Base-by-base conservation (phyloP, 2,888 invertebrate species). In the Ecliptopera silaceata region DNA sequence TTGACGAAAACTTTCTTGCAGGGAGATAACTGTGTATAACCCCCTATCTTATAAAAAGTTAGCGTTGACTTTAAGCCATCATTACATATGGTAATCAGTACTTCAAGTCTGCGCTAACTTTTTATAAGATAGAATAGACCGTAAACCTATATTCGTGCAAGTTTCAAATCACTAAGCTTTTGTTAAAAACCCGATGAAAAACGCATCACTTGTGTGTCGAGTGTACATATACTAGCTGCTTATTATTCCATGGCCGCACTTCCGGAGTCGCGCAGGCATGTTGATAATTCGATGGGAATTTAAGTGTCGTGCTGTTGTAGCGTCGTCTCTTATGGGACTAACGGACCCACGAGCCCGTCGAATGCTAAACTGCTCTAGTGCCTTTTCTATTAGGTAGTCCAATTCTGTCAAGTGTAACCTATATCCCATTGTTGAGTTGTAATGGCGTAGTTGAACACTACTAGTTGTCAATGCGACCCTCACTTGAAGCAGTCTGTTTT, bases 181-280 rank as follows among this genome's bases (percentile, higher is more conserved):
- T 20, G 4, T 26, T 26, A 6, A 4, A 26, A 26, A 8, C 4
- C 8, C 6, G 22, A 6, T 5, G 8, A 26, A 26, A 5, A 6
- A 26, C 1, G 22, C 6, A 6, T 15, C 15, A 36, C 4, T 36
- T n/a, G 15, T 36, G 13, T 15, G 36, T 2, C 3, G 36, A 36
- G 15, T 15, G 36, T 36, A 36, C 20, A 12, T 13, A 41, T 4
- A 11, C 20, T 32, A 50, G 5, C 32, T 41, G 17, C 51, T 56
- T 77, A 67, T 71, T 75, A 84, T 85, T 75, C 84, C 61, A 65
- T 47, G 61, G 48, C 22, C 66, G 54, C 70, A 57, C 70, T 84
- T 85, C 84, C 84, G 81, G 71, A 65, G 71, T 56, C 70, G 71
- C 58, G 63, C 29, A 57, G 70, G 76, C 74, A 81, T 80, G 76